Percentiles rank a stretch among this genome's conserved stretches.
These are phyloP conservation scores for Anser cygnoides DNA, from an alignment of 2,113 vertebrate genomes.

Conservation along the genomic window DNA sequence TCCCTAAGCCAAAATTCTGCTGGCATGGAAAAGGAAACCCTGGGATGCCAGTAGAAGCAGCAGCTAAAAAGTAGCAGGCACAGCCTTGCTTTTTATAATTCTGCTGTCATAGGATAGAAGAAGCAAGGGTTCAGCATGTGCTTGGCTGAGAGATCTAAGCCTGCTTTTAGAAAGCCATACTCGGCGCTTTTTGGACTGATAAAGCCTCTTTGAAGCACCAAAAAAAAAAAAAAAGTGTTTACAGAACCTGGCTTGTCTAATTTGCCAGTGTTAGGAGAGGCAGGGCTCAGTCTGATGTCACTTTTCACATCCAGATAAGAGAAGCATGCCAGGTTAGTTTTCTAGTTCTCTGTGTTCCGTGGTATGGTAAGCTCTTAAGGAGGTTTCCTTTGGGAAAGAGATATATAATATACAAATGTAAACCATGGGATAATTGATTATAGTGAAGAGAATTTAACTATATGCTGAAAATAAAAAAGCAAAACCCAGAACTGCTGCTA, in stretches of 20 bases:
- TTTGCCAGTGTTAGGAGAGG: conserved; percentile 34
- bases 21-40: background rate
- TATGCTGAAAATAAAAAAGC: background rate
- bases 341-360: background rate
- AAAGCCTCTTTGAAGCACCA: conserved; percentile 70
- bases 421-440: background rate
- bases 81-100: conserved; percentile 66
- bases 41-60: conserved; percentile 20
- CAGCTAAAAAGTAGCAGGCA: conserved; percentile 62
- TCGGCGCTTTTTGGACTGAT: conserved; percentile 63
- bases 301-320: conserved; percentile 53
- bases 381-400: background rate
- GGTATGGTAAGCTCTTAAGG: background rate
- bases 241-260: conserved; percentile 55
- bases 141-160: conserved; percentile 66
- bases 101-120: conserved; percentile 66
- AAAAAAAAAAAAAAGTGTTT: conserved; percentile 38
- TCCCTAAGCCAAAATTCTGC: background rate
- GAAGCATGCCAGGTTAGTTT: background rate
- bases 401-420: background rate
- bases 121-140: conserved; percentile 42
- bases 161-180: conserved; percentile 73
- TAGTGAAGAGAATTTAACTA: background rate
- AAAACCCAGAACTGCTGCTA: rapidly evolving
- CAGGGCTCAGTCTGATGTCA: background rate